These are phyloP conservation scores for Catajapyx aquilonaris DNA, from an alignment of 1,140 invertebrate genomes.

Conservation along the genomic window DNA sequence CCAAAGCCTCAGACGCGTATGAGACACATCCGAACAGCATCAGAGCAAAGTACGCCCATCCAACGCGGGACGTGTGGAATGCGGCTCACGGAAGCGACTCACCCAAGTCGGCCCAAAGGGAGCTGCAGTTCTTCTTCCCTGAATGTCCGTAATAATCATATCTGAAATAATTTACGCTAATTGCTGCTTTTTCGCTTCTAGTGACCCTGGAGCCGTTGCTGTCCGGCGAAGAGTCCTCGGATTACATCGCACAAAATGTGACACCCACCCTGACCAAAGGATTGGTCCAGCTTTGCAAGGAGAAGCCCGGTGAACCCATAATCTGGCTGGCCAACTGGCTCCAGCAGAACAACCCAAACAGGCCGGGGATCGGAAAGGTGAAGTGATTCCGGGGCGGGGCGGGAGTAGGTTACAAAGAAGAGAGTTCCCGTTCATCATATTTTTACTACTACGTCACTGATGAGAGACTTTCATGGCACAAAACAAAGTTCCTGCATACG, in stretches of 20 bases:
- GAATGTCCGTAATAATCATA: constrained; percentile 32
- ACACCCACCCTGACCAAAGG: constrained; percentile 41
- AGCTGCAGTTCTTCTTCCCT: constrained; percentile 78
- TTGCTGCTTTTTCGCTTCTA: constrained; percentile 17
- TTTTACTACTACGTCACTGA: too few species aligned
- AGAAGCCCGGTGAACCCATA: constrained; percentile 48
- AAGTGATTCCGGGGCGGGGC: background rate
- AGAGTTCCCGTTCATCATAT: too few species aligned
- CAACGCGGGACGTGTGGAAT: constrained; percentile 40
- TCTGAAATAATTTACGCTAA: background rate
- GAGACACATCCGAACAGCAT: constrained; percentile 35
- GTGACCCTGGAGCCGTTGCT: constrained; percentile 36
- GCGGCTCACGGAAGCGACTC: constrained; percentile 63
- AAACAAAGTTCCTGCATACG: too few species aligned
- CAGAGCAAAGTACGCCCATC: constrained; percentile 41
- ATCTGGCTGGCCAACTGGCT: constrained; percentile 59
- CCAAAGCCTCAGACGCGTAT: too few species aligned
- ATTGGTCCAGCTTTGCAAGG: constrained; percentile 41
- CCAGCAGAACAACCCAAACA: constrained; percentile 48
- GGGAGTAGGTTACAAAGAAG: background rate
- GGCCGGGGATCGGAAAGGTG: constrained; percentile 27
- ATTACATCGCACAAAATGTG: constrained; percentile 42
- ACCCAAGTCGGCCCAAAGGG: constrained; percentile 42
- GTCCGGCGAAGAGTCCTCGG: constrained; percentile 27
- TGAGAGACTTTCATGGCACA: too few species aligned